A percentile compares a stretch with the other conserved stretches of the same genome.
Conservation (phyloP, 2,888 invertebrate genomes). For the Tupiocoris notatus region DNA sequence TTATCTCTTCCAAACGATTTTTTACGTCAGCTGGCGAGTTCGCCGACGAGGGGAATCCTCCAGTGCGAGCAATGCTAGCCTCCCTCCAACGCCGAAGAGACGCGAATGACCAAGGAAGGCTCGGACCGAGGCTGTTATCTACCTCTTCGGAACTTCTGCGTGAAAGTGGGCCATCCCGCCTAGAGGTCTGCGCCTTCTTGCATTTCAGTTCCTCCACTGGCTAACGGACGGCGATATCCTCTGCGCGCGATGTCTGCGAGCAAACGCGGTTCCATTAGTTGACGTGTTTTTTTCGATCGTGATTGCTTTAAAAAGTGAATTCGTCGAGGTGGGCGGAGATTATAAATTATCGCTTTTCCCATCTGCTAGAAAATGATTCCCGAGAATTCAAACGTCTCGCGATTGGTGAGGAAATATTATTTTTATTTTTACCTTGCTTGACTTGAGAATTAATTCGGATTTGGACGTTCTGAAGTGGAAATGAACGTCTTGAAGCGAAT, state of each 20-base stretch:
- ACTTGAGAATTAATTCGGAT: no score
- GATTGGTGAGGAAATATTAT: no score
- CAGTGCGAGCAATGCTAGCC: no score
- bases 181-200: slow-evolving; percentile 1
- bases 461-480: no score
- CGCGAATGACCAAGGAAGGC: not conserved
- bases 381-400: not conserved
- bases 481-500: no score
- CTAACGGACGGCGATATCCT: slow-evolving; percentile 38
- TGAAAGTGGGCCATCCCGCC: slow-evolving; percentile 40
- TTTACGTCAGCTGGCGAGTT: no score
- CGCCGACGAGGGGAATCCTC: no score
- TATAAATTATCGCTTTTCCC: not conserved
- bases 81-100: not conserved
- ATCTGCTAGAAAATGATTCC: no score
- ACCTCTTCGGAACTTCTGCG: not conserved
- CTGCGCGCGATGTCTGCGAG: not conserved
- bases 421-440: no score
- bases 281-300: not conserved
- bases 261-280: not conserved
- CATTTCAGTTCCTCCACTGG: slow-evolving; percentile 25
- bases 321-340: not conserved
- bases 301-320: not conserved
- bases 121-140: no score
- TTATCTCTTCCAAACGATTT: no score